phyloP scores from a whole-genome alignment of 2,113 vertebrate genomes.

The Kryptolebias marmoratus region DNA sequence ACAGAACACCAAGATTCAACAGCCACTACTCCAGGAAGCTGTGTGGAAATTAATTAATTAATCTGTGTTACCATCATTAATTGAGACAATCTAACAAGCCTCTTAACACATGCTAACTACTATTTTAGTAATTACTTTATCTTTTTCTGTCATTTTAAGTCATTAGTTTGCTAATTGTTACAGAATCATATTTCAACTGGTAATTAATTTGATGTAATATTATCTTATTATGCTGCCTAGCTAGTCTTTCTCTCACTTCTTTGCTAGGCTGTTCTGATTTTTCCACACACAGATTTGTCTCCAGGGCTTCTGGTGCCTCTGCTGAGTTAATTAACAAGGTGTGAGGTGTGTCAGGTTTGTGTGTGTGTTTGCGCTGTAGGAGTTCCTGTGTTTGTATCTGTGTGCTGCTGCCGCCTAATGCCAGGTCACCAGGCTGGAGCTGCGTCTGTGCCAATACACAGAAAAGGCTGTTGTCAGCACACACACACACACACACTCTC shows the following conservation, averaged over 20 bases:
- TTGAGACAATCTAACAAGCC: neutral
- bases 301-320: slow-evolving; percentile 38
- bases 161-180: neutral
- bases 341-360: slow-evolving; percentile 34
- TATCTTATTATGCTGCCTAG: neutral
- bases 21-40: neutral
- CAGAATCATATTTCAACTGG: no score
- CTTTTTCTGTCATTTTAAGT: neutral
- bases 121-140: neutral
- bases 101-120: neutral
- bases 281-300: slow-evolving; percentile 46
- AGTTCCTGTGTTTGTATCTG: slow-evolving; percentile 14
- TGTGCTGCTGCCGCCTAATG: slow-evolving; percentile 20
- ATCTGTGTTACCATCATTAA: neutral
- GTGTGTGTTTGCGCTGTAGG: neutral
- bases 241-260: neutral
- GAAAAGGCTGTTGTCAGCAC: slow-evolving; percentile 47
- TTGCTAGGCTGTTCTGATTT: slow-evolving; percentile 6
- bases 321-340: slow-evolving; percentile 76
- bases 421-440: slow-evolving; percentile 47
- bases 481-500: neutral
- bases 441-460: slow-evolving; percentile 42
- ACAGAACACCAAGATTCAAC: neutral
- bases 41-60: neutral
- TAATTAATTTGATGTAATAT: neutral